Base-by-base conservation (phyloP, 2,113 vertebrate genomes). In the Trematocara marginatum region DNA sequence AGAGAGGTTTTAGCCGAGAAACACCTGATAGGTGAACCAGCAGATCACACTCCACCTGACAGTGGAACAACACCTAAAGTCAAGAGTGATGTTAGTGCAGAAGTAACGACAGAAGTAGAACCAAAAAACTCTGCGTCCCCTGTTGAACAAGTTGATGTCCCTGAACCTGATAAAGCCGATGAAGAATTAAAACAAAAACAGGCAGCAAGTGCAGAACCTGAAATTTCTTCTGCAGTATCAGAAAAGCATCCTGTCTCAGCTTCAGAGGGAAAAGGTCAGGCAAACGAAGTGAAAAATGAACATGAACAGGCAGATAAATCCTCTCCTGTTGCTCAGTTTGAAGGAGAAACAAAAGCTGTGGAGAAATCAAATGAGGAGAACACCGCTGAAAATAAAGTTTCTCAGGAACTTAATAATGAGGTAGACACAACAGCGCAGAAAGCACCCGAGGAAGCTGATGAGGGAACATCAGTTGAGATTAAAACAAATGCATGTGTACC, bases 21-120 rank as follows among this genome's bases (percentile, higher is more conserved):
- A 81, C 10, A 83, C 42, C 64, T 79, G 12, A 45, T 79, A 80
- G 64, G 80, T 47, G 74, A 90, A 61, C 69, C 26, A 56, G 59
- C 61, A 88, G 34, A 9, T 54, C 80, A 90, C 56, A 82, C 23
- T 54, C 4, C 35, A 31, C 15, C 80, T 20, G 84, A 80, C 29
- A 51, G 29, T 42, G 51, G 42, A 82, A 49, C n/a, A 81, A 49
- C 23, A 57, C 3, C 31, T 54, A 23, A 45, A 13, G 54, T 56
- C 18, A 38, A 80, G 9, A 84, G 57, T 59, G 23, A 89, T 56
- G 34, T 83, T 10, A 53, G 8, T 20, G 6, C 29, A 79, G 51
- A 88, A 79, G 57, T 9, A 31, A 86, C 76, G 3, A 11, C 52
- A 69, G 79, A 88, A 56, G 11, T 79, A 80, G 79, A 94, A 78